phyloP scores from a whole-genome alignment of 2,797 vertebrate genomes.

The Rhadinocentrus ornatus region DNA sequence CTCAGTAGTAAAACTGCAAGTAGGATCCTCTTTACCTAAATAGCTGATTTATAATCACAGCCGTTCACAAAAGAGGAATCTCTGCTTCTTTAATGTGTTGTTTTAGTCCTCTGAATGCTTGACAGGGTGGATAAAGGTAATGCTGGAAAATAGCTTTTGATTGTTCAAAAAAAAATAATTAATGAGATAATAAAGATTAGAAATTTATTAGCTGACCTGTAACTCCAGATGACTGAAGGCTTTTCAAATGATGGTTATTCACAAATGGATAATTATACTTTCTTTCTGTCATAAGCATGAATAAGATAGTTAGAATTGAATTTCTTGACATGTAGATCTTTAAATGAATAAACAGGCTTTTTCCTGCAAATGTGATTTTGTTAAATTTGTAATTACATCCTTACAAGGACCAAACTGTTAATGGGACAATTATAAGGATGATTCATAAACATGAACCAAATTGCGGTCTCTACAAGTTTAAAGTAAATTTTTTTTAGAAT shows the following conservation, averaged over 20 bases:
- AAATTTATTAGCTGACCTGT: conserved; percentile 32
- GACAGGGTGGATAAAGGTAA: conserved; percentile 33
- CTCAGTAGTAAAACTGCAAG: conserved; percentile 55
- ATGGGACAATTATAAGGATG: no score
- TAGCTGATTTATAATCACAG: conserved; percentile 45
- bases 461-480: no score
- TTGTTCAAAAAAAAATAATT: conserved; percentile 19
- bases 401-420: no score
- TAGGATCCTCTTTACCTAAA: conserved; percentile 17
- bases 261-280: no score
- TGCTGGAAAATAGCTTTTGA: conserved; percentile 30
- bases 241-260: not conserved
- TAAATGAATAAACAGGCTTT: no score
- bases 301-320: no score
- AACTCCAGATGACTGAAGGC: not conserved
- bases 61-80: conserved; percentile 27
- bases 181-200: conserved; percentile 12
- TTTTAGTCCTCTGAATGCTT: conserved; percentile 35
- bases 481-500: no score
- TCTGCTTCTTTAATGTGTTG: conserved; percentile 3
- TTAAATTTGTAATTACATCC: no score
- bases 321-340: not conserved
- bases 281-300: no score
- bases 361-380: no score
- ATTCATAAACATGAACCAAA: no score